phyloP scores from a whole-genome alignment of 2,797 vertebrate genomes.

The Tragelaphus oryx region DNA sequence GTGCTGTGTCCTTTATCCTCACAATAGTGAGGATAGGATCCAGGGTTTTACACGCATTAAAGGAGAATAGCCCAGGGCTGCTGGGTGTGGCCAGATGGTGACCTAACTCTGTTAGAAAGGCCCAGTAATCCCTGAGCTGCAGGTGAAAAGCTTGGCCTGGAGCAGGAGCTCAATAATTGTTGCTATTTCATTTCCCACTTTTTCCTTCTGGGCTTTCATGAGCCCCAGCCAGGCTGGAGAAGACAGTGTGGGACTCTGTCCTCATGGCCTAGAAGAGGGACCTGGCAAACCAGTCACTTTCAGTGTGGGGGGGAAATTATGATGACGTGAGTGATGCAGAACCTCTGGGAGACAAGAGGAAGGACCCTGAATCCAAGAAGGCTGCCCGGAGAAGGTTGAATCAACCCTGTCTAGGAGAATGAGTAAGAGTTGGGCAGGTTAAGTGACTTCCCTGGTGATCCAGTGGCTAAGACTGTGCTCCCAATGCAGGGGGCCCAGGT shows the following conservation, averaged over 20 bases:
- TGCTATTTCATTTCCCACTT: too few relatives aligned
- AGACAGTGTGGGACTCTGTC: not conserved
- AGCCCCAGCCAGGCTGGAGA: not conserved
- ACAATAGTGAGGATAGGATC: not conserved
- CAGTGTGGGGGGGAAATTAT: not conserved
- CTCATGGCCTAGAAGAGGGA: not conserved
- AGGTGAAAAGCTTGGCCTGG: accelerated
- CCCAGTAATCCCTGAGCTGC: too few relatives aligned
- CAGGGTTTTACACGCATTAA: too few relatives aligned
- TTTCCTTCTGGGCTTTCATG: not conserved
- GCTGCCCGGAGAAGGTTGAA: not conserved
- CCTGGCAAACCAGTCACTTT: not conserved
- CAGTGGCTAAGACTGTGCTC: not conserved
- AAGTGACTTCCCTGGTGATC: not conserved
- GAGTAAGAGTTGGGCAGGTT: not conserved
- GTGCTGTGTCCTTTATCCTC: not conserved
- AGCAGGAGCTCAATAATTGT: accelerated
- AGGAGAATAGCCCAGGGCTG: not conserved
- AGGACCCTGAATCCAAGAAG: not conserved
- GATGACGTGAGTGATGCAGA: not conserved
- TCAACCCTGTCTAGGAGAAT: not conserved
- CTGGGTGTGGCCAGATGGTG: not conserved
- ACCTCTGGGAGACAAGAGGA: not conserved
- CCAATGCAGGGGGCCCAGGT: not conserved
- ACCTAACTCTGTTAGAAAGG: not conserved